phyloP scores from a whole-genome alignment of 1,140 invertebrate species.

The Drosophila oshimai region DNA sequence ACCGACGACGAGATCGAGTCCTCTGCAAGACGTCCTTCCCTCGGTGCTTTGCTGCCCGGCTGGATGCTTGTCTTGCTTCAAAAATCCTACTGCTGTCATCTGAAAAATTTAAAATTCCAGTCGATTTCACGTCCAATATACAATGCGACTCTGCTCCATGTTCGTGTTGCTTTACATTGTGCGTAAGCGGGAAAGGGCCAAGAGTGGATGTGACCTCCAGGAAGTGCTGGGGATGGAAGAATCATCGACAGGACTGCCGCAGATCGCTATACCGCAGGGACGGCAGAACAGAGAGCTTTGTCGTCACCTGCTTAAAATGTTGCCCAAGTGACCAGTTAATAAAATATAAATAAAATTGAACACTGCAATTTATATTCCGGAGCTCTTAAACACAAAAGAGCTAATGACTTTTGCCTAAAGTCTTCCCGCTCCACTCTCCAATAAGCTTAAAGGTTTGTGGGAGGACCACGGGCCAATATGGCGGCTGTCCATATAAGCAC shows the following conservation, averaged over 20 bases:
- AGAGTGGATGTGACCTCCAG: neutral
- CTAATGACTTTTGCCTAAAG: constrained; percentile 4
- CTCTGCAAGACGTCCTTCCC: neutral
- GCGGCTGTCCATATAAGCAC: constrained; percentile 38
- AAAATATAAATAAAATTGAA: neutral
- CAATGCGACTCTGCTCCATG: constrained; percentile 54
- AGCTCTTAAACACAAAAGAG: neutral
- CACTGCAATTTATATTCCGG: neutral
- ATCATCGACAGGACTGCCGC: neutral
- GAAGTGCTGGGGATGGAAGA: neutral
- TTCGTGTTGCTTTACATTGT: constrained; percentile 51
- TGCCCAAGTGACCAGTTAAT: constrained; percentile 6
- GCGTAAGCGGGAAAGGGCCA: neutral
- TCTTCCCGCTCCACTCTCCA: neutral
- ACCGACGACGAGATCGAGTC: neutral
- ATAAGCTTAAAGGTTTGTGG: neutral
- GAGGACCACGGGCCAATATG: constrained; percentile 30
- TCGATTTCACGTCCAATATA: neutral
- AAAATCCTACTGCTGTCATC: neutral
- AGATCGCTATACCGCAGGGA: neutral
- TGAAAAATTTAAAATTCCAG: constrained; percentile 4
- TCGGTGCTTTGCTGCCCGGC: neutral
- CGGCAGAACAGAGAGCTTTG: neutral
- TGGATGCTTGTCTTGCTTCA: neutral
- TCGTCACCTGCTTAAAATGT: neutral